Evolutionary conservation across 2,797 vertebrate species (phyloP).

Genomic region (Pseudopleuronectes americanus): DNA sequence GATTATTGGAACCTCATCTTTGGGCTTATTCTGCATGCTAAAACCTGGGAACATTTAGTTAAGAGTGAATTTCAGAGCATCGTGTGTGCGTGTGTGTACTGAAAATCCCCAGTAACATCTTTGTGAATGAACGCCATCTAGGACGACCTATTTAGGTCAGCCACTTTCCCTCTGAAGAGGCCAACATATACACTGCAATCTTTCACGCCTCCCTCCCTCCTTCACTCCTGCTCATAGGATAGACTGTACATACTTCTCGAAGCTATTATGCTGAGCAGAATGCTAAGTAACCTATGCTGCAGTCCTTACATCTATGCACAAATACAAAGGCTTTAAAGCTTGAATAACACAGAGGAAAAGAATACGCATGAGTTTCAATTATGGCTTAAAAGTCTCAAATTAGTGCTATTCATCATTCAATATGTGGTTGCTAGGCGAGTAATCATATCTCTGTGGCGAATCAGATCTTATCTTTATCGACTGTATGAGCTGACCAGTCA

Average conservation of each 20-base stretch:
- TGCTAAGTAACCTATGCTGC: neutral
- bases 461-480: slow-evolving; percentile 45
- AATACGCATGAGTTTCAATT: neutral
- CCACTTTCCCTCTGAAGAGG: slow-evolving; percentile 35
- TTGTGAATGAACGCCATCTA: slow-evolving; percentile 55
- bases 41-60: no score
- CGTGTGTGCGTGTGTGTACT: slow-evolving; percentile 12
- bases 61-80: slow-evolving; percentile 6
- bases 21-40: no score
- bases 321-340: no score
- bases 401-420: slow-evolving; percentile 3
- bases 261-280: slow-evolving; percentile 32
- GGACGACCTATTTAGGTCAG: slow-evolving; percentile 68
- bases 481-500: slow-evolving; percentile 41
- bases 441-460: slow-evolving; percentile 25
- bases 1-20: no score
- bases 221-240: slow-evolving; percentile 20
- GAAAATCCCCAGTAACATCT: slow-evolving; percentile 16
- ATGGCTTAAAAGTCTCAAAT: slow-evolving; percentile 25
- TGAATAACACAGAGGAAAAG: neutral
- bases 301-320: no score
- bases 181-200: slow-evolving; percentile 18
- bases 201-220: slow-evolving; percentile 1
- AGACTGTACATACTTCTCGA: slow-evolving; percentile 35
- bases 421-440: slow-evolving; percentile 33